These are phyloP conservation scores for Trachelus troglodyta DNA, from an alignment of 2,888 invertebrate genomes.

Conservation along the genomic window DNA sequence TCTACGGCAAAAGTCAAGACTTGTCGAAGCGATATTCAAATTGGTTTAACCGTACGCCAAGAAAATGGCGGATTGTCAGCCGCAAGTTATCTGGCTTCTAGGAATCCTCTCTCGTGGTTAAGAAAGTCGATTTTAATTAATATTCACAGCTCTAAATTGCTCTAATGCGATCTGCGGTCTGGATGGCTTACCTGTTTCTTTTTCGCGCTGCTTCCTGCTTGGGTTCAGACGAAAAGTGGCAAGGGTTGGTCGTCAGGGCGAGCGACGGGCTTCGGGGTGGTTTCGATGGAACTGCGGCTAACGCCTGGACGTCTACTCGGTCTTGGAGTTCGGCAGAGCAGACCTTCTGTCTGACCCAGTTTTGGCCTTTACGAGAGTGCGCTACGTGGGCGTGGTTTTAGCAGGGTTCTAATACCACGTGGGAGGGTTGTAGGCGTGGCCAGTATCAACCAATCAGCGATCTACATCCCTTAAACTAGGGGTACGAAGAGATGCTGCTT, in stretches of 20 bases:
- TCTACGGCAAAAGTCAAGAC: too few species aligned
- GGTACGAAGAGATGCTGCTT: background rate
- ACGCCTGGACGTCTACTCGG: slow-evolving; percentile 34
- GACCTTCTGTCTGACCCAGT: slow-evolving; percentile 52
- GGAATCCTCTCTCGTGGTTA: slow-evolving; percentile 60
- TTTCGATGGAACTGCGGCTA: slow-evolving; percentile 60
- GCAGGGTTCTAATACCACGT: slow-evolving; percentile 20
- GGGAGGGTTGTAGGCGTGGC: slow-evolving; percentile 46
- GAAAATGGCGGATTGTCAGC: background rate
- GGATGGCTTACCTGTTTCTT: slow-evolving; percentile 10
- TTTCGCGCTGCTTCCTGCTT: slow-evolving; percentile 13
- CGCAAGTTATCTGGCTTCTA: background rate
- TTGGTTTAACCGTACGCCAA: too few species aligned
- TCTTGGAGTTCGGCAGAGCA: slow-evolving; percentile 23
- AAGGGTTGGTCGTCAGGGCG: slow-evolving; percentile 48
- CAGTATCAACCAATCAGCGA: background rate
- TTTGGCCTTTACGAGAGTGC: slow-evolving; percentile 37
- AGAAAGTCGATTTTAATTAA: slow-evolving; percentile 56
- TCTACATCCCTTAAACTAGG: background rate
- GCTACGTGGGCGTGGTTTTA: slow-evolving; percentile 37
- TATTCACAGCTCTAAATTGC: slow-evolving; percentile 61
- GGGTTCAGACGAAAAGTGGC: slow-evolving; percentile 11
- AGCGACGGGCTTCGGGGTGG: slow-evolving; percentile 60
- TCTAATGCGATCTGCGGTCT: slow-evolving; percentile 55
- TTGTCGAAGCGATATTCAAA: too few species aligned